phyloP scores from a whole-genome alignment of 64 coral and sea anemone species.

The Catalaphyllia jardinei region DNA sequence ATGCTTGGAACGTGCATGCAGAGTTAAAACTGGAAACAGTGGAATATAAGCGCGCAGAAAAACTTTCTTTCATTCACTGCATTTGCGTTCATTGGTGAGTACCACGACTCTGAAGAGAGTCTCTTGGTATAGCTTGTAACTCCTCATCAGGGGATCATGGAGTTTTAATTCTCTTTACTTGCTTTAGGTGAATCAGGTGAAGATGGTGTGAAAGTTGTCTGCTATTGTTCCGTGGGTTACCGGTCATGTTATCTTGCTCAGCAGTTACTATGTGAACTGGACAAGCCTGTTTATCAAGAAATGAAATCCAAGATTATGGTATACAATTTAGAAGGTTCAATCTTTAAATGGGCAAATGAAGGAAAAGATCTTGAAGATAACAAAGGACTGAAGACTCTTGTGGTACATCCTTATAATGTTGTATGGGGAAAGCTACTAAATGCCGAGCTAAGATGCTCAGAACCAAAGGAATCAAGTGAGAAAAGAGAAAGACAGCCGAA shows the following conservation, averaged over 20 bases:
- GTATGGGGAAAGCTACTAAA: constrained; percentile 69
- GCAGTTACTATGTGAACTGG: constrained; percentile 37
- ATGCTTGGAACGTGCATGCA: no score
- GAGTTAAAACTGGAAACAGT: no score
- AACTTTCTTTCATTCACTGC: no score
- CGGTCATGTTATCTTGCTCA: constrained; percentile 51
- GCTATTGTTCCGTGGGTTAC: constrained; percentile 72
- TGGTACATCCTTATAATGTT: constrained; percentile 69
- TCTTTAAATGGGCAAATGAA: constrained; percentile 86
- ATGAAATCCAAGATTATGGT: constrained; percentile 1
- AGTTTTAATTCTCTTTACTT: not conserved
- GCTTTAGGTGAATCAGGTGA: not conserved
- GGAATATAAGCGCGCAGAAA: no score
- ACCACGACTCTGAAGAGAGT: no score
- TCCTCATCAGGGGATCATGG: no score
- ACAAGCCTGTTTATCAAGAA: constrained; percentile 18
- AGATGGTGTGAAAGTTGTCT: constrained; percentile 10
- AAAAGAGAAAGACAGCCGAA: not conserved
- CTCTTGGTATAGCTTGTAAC: no score
- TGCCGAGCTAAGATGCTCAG: constrained; percentile 33
- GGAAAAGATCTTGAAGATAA: constrained; percentile 56
- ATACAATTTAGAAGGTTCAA: constrained; percentile 72
- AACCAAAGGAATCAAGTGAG: constrained; percentile 3
- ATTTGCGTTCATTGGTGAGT: no score
- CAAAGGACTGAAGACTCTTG: constrained; percentile 2